A percentile compares a stretch with the other conserved stretches of the same genome.
Evolutionary conservation across 1,140 invertebrate genomes (phyloP).

Genomic region (Drosophila pruinosa): DNA sequence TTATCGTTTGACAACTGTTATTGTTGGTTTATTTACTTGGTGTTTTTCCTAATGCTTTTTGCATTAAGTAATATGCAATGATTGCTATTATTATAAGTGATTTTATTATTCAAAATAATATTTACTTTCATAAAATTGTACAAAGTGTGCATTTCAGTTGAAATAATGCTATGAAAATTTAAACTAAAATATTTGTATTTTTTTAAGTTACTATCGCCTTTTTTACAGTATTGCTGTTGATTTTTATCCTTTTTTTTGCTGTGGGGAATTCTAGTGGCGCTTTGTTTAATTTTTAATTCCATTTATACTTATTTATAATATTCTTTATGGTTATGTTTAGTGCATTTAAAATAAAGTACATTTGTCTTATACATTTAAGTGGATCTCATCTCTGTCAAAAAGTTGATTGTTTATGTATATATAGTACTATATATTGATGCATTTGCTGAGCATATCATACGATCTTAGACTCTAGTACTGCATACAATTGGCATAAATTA

Average conservation of each 20-base stretch:
- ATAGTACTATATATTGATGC: conserved; percentile 24
- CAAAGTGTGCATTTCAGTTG: conserved; percentile 62
- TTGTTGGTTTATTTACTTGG: not conserved
- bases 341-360: conserved; percentile 67
- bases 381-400: conserved; percentile 49
- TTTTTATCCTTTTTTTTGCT: conserved; percentile 21
- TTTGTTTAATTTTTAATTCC: not conserved
- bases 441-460: conserved; percentile 33
- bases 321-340: conserved; percentile 29
- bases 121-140: conserved; percentile 53
- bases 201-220: not conserved
- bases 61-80: conserved; percentile 15
- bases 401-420: conserved; percentile 57
- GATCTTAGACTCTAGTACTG: conserved; percentile 45
- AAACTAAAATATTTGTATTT: conserved; percentile 50
- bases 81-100: conserved; percentile 12
- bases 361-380: conserved; percentile 47
- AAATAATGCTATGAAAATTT: conserved; percentile 53
- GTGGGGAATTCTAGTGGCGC: conserved; percentile 6
- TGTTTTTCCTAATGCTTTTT: not conserved
- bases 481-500: conserved; percentile 46
- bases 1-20: not conserved
- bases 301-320: conserved; percentile 12
- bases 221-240: not conserved
- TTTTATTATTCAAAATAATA: conserved; percentile 43